These are phyloP conservation scores for Wasmannia auropunctata DNA, from an alignment of 1,140 invertebrate genomes.

Conservation along the genomic window DNA sequence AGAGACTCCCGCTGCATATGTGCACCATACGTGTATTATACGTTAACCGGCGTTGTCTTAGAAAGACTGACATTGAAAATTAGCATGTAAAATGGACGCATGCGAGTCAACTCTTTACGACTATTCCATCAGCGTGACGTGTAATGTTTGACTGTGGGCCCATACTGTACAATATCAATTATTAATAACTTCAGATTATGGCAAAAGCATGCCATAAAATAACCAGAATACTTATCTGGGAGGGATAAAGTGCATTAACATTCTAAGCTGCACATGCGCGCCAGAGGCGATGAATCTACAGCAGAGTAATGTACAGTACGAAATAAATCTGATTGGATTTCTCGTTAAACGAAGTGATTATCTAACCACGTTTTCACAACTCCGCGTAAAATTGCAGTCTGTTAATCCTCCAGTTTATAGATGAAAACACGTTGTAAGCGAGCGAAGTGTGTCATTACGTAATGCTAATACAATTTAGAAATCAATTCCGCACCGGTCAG, in stretches of 20 bases:
- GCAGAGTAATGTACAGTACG: not conserved
- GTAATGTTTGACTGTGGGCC: not conserved
- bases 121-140: not conserved
- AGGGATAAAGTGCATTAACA: not conserved
- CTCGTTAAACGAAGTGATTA: not conserved
- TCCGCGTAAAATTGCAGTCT: not conserved
- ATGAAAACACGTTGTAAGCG: not conserved
- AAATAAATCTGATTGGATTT: not conserved
- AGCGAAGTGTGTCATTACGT: conserved; percentile 1
- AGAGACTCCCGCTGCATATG: not conserved
- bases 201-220: not conserved
- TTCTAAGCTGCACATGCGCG: not conserved
- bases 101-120: conserved; percentile 26
- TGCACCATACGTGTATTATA: not conserved
- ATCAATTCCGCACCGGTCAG: not conserved
- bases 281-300: not conserved
- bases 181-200: not conserved
- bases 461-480: conserved; percentile 12
- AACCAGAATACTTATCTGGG: not conserved
- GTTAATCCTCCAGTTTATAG: not conserved
- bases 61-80: conserved; percentile 39
- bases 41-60: not conserved
- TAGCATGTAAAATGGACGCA: conserved; percentile 24
- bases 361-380: not conserved
- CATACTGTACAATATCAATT: not conserved